These are phyloP conservation scores for Cylas formicarius DNA, from an alignment of 1,140 invertebrate genomes.

Conservation along the genomic window DNA sequence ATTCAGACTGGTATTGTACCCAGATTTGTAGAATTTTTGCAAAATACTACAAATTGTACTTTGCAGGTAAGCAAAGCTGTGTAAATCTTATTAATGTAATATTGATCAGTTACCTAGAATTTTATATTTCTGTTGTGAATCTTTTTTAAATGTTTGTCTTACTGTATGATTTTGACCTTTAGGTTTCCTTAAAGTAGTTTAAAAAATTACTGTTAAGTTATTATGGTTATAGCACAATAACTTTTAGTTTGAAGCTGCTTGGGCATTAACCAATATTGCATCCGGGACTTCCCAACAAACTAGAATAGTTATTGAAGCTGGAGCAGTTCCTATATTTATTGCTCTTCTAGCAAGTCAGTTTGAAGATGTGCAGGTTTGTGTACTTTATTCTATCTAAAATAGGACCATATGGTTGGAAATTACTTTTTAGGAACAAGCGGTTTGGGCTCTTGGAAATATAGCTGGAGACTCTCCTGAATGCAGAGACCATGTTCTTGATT, in stretches of 20 bases:
- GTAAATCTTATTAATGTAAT: neutral
- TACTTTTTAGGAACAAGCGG: slow-evolving; percentile 80
- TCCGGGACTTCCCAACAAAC: slow-evolving; percentile 94
- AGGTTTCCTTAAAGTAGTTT: no score
- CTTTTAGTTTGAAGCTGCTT: slow-evolving; percentile 92
- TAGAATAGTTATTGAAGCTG: slow-evolving; percentile 85
- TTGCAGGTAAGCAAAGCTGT: slow-evolving; percentile 59
- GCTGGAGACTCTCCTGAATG: slow-evolving; percentile 92
- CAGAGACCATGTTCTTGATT: slow-evolving; percentile 82
- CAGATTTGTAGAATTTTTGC: slow-evolving; percentile 89
- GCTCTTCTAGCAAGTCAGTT: slow-evolving; percentile 68
- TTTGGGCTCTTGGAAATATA: slow-evolving; percentile 96
- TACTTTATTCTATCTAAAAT: neutral
- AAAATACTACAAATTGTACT: slow-evolving; percentile 73
- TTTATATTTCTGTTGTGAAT: neutral
- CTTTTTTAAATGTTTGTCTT: neutral
- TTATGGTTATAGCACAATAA: no score
- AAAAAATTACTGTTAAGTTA: slow-evolving; percentile 1
- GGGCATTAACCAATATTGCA: slow-evolving; percentile 96
- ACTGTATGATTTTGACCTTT: slow-evolving; percentile 3
- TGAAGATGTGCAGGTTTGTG: slow-evolving; percentile 66
- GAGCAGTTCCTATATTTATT: slow-evolving; percentile 90
- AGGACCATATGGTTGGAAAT: no score
- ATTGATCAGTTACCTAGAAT: slow-evolving; percentile 1
- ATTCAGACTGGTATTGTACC: slow-evolving; percentile 94